These are phyloP conservation scores for Linurgus olivaceus DNA, from an alignment of 2,797 vertebrate species.

Conservation along the genomic window DNA sequence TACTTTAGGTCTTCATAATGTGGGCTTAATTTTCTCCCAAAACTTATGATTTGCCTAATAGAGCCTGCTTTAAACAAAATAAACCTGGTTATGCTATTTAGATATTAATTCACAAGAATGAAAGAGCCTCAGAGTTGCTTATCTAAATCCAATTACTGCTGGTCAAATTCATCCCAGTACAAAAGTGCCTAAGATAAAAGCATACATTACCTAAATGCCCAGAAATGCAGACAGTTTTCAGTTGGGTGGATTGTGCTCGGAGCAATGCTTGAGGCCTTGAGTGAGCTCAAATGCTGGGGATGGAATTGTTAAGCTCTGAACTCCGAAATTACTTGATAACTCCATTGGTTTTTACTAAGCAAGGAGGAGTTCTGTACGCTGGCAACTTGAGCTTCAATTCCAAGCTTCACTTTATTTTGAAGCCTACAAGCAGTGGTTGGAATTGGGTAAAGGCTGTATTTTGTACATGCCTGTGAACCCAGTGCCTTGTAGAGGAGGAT, in stretches of 20 bases:
- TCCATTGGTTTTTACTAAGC: not conserved
- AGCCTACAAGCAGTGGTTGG: not conserved
- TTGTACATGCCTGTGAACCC: not conserved
- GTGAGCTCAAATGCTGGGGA: not conserved
- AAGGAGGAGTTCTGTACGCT: not conserved
- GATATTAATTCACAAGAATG: constrained; percentile 21
- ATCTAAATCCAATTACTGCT: constrained; percentile 62
- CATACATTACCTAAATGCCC: constrained; percentile 34
- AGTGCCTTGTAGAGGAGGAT: accelerated
- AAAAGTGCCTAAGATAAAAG: constrained; percentile 37
- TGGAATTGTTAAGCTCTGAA: not conserved
- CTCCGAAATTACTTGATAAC: not conserved
- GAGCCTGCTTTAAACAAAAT: constrained; percentile 35
- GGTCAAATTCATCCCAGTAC: constrained; percentile 32
- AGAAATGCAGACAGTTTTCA: constrained; percentile 13
- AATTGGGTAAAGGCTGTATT: not conserved
- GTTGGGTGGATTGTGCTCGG: not conserved
- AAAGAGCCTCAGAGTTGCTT: constrained; percentile 34
- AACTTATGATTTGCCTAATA: not conserved
- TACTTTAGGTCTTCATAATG: not conserved
- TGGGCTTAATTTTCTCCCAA: not conserved
- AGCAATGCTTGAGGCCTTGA: not conserved
- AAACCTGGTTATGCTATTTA: constrained; percentile 15
- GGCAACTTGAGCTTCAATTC: not conserved
- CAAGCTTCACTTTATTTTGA: not conserved